Percentiles rank a stretch among this genome's conserved stretches.
Conservation (phyloP, 1,140 invertebrate species). For the Bradynema listronoti region DNA sequence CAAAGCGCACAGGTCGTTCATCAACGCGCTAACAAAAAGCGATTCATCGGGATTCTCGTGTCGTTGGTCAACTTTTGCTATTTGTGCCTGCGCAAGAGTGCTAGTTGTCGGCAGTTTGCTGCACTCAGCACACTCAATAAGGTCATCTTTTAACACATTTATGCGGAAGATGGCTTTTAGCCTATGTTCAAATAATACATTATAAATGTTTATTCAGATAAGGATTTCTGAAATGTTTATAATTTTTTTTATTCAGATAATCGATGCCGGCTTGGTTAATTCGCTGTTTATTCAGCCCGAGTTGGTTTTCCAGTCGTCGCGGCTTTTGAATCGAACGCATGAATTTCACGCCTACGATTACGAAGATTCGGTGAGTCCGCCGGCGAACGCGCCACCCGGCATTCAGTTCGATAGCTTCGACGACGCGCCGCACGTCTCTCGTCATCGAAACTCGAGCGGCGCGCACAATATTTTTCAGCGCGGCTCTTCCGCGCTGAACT, state of each 20-base stretch:
- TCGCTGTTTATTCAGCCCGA: constrained; percentile 45
- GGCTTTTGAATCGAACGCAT: constrained; percentile 51
- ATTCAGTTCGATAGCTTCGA: neutral
- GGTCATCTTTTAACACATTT: constrained; percentile 22
- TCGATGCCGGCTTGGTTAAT: constrained; percentile 52
- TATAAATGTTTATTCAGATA: neutral
- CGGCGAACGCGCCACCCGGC: constrained; percentile 12
- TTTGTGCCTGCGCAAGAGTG: constrained; percentile 50
- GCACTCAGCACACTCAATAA: constrained; percentile 54
- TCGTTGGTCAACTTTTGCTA: constrained; percentile 55
- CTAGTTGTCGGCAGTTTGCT: constrained; percentile 52
- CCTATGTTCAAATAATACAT: neutral
- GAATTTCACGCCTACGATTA: constrained; percentile 47
- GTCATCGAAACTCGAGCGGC: neutral
- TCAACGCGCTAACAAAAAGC: constrained; percentile 33
- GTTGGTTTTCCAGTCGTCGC: constrained; percentile 54
- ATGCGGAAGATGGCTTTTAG: neutral
- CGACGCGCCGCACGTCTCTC: constrained; percentile 4
- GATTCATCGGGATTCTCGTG: constrained; percentile 19
- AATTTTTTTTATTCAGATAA: constrained; percentile 39
- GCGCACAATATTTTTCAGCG: too few species aligned
- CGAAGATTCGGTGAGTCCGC: constrained; percentile 29
- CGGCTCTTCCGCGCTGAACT: too few species aligned
- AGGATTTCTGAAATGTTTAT: neutral
- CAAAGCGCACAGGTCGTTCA: constrained; percentile 47